Evolutionary conservation across 1,140 invertebrate genomes (phyloP).

Genomic region (Nomia melanderi): DNA sequence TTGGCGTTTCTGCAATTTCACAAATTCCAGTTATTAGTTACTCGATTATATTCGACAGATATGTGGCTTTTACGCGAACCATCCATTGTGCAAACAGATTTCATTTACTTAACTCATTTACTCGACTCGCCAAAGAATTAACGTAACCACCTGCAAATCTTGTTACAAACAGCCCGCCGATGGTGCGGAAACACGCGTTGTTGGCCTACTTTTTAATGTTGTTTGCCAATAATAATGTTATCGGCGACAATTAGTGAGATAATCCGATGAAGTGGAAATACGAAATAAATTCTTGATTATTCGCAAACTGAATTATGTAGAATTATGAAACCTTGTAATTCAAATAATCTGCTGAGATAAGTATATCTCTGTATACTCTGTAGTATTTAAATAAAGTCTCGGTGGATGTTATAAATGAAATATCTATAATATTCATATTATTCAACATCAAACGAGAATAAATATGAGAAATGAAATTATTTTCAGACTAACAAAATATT

Average conservation of each 20-base stretch:
- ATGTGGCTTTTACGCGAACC: conserved; percentile 22
- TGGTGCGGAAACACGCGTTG: not conserved
- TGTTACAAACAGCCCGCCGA: conserved; percentile 12
- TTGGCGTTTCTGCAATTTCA: conserved; percentile 29
- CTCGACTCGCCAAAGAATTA: conserved; percentile 58
- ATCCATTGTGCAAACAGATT: conserved; percentile 42
- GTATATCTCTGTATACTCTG: too few species aligned
- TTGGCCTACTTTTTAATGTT: conserved; percentile 2
- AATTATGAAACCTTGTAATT: not conserved
- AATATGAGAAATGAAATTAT: too few species aligned
- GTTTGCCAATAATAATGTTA: not conserved
- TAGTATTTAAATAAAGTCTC: too few species aligned
- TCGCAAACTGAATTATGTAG: not conserved
- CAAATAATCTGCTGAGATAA: too few species aligned
- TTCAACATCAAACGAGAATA: too few species aligned
- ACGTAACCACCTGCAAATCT: conserved; percentile 45
- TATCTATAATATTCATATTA: too few species aligned
- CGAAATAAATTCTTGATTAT: not conserved
- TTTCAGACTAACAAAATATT: too few species aligned
- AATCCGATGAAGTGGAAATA: not conserved
- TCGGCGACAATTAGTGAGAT: not conserved
- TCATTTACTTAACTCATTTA: conserved; percentile 58
- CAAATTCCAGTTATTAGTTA: conserved; percentile 38
- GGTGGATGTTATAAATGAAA: too few species aligned
- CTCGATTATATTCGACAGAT: conserved; percentile 21